Base-by-base conservation (phyloP, 2,888 invertebrate genomes). In the Caenorhabditis uteleia region DNA sequence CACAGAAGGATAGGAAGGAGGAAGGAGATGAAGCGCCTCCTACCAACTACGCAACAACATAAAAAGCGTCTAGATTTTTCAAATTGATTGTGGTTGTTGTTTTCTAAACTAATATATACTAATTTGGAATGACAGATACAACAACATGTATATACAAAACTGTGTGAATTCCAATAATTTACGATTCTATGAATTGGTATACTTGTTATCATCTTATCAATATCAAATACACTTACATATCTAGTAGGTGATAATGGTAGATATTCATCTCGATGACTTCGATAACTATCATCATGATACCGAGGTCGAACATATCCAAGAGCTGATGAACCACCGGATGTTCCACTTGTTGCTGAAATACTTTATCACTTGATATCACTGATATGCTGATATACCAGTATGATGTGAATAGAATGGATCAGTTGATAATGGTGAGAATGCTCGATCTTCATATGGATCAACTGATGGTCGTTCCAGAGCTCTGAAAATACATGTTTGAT, bases 251-350 rank as follows among this genome's bases (percentile, higher is more conserved):
- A 53, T 50, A 55, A 44, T 23, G 58, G 43, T 38, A 58, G 47
- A 45, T 56, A 56, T 16, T 60, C 60, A 47, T 49, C 48, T 12
- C 49, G 39, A 45, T 60, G 58, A 23, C 18, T 56, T 34, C 74
- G 62, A 48, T 74, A 74, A 26, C 55, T 64, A 40, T 66, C 70
- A 42, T 74, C 70, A 48, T 74, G 70, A 38, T 64, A 70, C 18
- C 74, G 59, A 18, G 74, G 70, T 16, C 74, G 59, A 21, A 68
- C 65, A 48, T 74, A 74, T 33, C 59, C 60, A n/a, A 66, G 55
- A 40, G 42, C 47, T 2, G 62, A 57, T n/a, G 55, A 33, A 27
- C 50, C 36, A 45, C 38, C 40, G 23, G 45, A n/a, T n/a, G 46
- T 47, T 26, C 46, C n/a, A n/a, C n/a, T n/a, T n/a, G 33, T 12